phyloP scores from a whole-genome alignment of 2,888 invertebrate species.

The Andrena chrysosceles region DNA sequence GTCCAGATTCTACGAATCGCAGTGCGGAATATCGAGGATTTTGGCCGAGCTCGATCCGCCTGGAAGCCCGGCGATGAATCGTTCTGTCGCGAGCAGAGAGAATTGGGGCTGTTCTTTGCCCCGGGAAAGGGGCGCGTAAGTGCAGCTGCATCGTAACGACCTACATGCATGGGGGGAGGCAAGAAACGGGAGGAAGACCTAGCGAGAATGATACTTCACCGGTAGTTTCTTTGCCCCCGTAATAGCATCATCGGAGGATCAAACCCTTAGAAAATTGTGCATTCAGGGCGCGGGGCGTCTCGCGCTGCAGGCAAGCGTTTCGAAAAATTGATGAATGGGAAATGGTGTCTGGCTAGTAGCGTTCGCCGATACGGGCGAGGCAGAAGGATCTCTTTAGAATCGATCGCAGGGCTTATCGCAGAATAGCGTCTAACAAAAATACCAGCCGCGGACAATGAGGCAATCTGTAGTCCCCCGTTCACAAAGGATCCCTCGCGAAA shows the following conservation, averaged over 20 bases:
- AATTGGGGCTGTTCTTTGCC: constrained; percentile 4
- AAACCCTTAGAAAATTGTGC: constrained; percentile 13
- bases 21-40: constrained; percentile 23
- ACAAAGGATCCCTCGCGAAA: constrained; percentile 49
- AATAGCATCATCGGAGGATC: constrained; percentile 23
- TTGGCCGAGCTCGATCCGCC: constrained; percentile 23
- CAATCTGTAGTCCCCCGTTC: constrained; percentile 38
- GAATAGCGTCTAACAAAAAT: constrained; percentile 35
- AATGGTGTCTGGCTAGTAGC: not conserved
- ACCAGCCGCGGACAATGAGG: constrained; percentile 20
- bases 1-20: constrained; percentile 16
- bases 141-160: constrained; percentile 37
- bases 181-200: constrained; percentile 9
- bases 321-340: not conserved
- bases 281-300: not conserved
- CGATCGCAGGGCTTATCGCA: constrained; percentile 22
- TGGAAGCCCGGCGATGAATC: constrained; percentile 47
- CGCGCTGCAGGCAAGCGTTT: not conserved
- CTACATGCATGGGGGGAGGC: not conserved
- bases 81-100: constrained; percentile 13
- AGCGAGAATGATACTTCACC: constrained; percentile 9
- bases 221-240: constrained; percentile 2
- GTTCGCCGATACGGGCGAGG: not conserved
- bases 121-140: constrained; percentile 1
- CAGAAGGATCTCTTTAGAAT: constrained; percentile 12